phyloP scores from a whole-genome alignment of 23 tunicate species.

The Ascidia mentula region DNA sequence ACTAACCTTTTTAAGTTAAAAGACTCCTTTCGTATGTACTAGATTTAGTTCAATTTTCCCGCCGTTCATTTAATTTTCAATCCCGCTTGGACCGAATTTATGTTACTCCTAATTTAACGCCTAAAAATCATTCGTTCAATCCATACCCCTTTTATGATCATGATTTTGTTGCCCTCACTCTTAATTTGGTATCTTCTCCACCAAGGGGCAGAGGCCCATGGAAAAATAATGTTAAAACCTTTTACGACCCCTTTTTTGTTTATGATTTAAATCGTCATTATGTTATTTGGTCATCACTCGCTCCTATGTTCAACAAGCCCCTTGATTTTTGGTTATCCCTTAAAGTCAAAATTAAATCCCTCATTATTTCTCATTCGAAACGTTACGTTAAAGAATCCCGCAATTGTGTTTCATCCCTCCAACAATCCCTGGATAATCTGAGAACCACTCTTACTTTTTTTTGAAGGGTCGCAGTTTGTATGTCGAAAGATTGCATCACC shows the following conservation, averaged over 20 bases:
- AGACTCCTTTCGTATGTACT: too few relatives aligned
- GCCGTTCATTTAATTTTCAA: neutral
- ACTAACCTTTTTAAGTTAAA: too few relatives aligned
- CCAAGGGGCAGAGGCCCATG: conserved; percentile 6
- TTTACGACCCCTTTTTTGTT: neutral
- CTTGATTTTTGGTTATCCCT: neutral
- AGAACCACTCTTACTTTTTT: neutral
- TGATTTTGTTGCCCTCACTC: neutral
- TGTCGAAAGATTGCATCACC: too few relatives aligned
- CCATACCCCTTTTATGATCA: neutral
- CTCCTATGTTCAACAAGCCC: neutral
- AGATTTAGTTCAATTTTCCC: neutral
- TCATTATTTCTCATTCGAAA: neutral
- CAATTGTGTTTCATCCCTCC: neutral
- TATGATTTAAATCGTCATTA: neutral
- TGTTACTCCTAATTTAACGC: neutral
- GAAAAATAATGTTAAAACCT: neutral
- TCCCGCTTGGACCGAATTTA: neutral
- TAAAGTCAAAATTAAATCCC: neutral
- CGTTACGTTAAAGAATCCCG: neutral
- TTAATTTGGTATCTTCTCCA: neutral
- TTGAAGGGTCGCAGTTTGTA: too few relatives aligned
- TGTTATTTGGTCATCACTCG: neutral
- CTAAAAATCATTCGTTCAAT: neutral
- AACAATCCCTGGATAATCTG: neutral